phyloP scores from a whole-genome alignment of 2,113 vertebrate genomes.

The Pycnonotus jocosus region DNA sequence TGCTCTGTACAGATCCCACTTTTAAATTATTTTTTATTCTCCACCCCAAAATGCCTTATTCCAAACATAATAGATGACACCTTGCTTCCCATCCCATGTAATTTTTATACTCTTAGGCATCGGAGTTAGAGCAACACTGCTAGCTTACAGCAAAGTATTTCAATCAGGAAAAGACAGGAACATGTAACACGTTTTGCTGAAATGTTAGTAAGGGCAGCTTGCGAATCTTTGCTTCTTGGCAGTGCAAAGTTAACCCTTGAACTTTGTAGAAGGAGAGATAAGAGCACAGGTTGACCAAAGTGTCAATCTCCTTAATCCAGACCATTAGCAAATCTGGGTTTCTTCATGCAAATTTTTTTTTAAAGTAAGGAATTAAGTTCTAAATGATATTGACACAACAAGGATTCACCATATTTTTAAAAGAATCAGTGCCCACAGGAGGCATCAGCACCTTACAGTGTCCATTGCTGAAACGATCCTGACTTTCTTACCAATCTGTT shows the following conservation, averaged over 20 bases:
- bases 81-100: neutral
- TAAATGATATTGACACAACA: neutral
- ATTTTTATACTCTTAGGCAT: neutral
- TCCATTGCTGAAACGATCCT: neutral
- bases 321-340: neutral
- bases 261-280: neutral
- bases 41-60: neutral
- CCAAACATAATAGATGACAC: neutral
- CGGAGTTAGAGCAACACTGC: neutral
- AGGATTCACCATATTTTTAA: neutral
- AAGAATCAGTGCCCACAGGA: neutral
- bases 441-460: neutral
- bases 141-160: neutral
- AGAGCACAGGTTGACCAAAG: neutral
- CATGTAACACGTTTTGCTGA: neutral
- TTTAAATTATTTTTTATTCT: neutral
- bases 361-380: neutral
- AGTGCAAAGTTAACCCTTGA: neutral
- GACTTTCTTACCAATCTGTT: neutral
- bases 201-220: neutral
- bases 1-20: neutral
- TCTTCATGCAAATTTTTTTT: neutral
- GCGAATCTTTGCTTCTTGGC: neutral
- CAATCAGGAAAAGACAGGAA: neutral
- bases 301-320: neutral